Base-by-base conservation (phyloP, 2,797 vertebrate species). In the Bradypodion pumilum region DNA sequence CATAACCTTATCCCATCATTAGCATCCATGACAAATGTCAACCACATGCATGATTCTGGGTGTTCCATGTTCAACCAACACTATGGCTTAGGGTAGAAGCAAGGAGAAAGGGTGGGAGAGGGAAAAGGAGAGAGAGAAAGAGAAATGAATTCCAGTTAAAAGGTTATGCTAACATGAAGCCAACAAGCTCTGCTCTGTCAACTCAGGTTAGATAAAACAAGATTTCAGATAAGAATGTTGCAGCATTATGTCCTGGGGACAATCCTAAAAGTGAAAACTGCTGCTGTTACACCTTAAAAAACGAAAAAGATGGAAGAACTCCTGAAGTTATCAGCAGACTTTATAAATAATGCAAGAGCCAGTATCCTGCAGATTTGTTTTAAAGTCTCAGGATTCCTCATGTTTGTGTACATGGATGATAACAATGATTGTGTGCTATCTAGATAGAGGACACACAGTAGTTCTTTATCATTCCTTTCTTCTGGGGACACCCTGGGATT, bases 261-360 rank as follows among this genome's bases (percentile, higher is more conserved):
- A 83, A 68, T 42, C 56, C 81, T 85, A 78, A 84, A 44, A 90
- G 85, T 0, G 6, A 78, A 87, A 87, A 72, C 13, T n/a, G 68
- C 69, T 73, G 80, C 44, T 52, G 12, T 16, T 37, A 78, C 5
- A 80, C 44, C 77, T 82, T 52, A 52, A 52, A 52, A 13, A 56
- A 56, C 19, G 21, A 4, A 56, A 56, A 56, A 76, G 75, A 44
- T 88, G 82, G 0, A 4, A 81, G 86, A 87, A 66, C 23, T 44
- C 74, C 66, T 78, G 78, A 81, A 16, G 80, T 85, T 29, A 1
- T 37, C 21, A 27, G 76, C 65, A 86, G 59, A 56, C 75, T 65
- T 23, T 65, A 52, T 29, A 10, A 83, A 75, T 44, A 88, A 87
- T 84, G 90, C 10, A 87, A 82, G 88, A 90, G 37, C n/a, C 70